Conservation (phyloP, 2,797 vertebrate genomes). For the Huso huso region DNA sequence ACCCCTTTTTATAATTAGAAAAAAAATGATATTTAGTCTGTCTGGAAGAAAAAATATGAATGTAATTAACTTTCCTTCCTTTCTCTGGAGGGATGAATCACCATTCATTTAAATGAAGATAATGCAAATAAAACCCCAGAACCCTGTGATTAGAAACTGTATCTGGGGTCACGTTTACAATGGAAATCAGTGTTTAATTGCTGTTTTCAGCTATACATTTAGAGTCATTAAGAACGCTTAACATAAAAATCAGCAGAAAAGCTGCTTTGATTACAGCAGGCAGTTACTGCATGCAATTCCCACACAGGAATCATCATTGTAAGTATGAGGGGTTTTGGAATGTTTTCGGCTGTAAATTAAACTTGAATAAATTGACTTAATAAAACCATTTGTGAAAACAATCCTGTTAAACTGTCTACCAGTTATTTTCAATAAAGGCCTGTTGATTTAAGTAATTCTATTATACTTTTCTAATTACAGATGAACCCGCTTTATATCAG, state of each 20-base stretch:
- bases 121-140: neutral
- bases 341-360: too few species aligned
- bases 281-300: too few species aligned
- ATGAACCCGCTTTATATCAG: too few species aligned
- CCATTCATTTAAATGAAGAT: slow-evolving; percentile 1
- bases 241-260: neutral
- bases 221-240: neutral
- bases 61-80: neutral
- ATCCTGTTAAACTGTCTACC: too few species aligned
- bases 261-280: too few species aligned
- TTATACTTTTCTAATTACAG: too few species aligned
- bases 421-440: too few species aligned
- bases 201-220: neutral
- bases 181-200: neutral
- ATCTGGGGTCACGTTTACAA: neutral
- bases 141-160: neutral
- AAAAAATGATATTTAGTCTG: neutral
- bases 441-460: too few species aligned
- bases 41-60: neutral
- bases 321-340: too few species aligned
- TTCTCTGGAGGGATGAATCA: neutral
- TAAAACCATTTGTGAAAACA: too few species aligned
- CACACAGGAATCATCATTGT: too few species aligned
- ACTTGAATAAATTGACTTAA: too few species aligned
- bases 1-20: neutral